Percentiles rank a stretch among this genome's conserved stretches.
phyloP scores from a whole-genome alignment of 2,888 invertebrate genomes.

The Eubasilissa splendida region DNA sequence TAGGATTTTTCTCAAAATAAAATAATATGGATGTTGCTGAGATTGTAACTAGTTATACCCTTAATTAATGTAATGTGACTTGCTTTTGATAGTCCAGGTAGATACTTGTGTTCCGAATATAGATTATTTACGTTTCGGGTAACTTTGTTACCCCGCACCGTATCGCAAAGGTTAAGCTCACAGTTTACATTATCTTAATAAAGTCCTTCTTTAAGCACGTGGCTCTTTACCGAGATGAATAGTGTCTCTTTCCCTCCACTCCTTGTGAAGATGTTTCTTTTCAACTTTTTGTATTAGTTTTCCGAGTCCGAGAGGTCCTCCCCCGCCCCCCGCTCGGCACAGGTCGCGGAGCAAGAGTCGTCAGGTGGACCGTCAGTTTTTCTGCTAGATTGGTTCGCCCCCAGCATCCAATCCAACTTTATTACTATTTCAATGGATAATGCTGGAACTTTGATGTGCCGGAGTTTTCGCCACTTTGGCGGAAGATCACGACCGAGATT shows the following conservation, averaged over 20 bases:
- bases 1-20: no score
- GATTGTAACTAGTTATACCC: no score
- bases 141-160: no score
- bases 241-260: background rate
- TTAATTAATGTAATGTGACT: no score
- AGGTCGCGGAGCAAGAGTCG: background rate
- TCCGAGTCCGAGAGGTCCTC: background rate
- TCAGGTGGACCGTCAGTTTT: constrained; percentile 2
- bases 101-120: no score
- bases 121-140: no score
- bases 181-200: background rate
- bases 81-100: no score
- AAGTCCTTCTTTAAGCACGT: background rate
- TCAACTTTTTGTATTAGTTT: constrained; percentile 15
- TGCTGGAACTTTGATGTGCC: constrained; percentile 1
- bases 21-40: no score
- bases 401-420: constrained; percentile 1
- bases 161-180: background rate
- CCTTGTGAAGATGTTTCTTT: background rate
- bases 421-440: constrained; percentile 15
- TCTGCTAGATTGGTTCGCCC: background rate
- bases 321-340: background rate
- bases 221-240: background rate
- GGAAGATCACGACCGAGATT: background rate
- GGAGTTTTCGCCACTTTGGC: background rate